A percentile compares a stretch with the other conserved stretches of the same genome.
Conservation (phyloP, 2,797 vertebrate genomes). For the Lerista edwardsae region DNA sequence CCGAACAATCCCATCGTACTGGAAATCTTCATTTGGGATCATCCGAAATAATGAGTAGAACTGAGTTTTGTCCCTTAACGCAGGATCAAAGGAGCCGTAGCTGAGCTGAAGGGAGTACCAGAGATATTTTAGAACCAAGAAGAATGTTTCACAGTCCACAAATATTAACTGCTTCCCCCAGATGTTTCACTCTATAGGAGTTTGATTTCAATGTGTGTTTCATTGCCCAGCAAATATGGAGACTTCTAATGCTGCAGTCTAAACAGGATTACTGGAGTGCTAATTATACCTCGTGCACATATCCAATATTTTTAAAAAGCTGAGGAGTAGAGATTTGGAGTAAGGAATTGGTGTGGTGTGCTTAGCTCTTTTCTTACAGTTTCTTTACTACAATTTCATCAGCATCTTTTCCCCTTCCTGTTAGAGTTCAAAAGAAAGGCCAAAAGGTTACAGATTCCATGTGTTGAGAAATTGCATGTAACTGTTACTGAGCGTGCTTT, state of each 20-base stretch:
- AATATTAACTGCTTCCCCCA: neutral
- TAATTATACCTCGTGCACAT: neutral
- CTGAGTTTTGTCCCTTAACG: neutral
- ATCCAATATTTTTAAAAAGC: no score
- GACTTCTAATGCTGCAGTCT: neutral
- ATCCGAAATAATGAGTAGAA: neutral
- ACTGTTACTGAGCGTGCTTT: no score
- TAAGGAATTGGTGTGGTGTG: neutral
- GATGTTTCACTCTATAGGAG: no score
- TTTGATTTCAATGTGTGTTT: neutral
- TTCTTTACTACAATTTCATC: no score
- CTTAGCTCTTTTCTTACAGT: neutral
- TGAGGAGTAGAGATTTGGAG: neutral
- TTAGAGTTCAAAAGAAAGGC: no score
- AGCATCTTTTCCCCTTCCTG: no score
- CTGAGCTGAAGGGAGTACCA: neutral
- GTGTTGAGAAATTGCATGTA: no score
- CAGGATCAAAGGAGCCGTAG: neutral
- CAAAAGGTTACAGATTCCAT: no score
- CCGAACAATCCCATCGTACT: neutral
- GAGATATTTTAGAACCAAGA: neutral
- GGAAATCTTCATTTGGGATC: neutral
- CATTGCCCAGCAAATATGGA: neutral
- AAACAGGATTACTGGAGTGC: neutral
- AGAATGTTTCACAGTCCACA: neutral